Percentiles rank a stretch among this genome's conserved stretches.
Evolutionary conservation across 2,888 invertebrate species (phyloP).

Genomic region (Xanthorhoe spadicearia): DNA sequence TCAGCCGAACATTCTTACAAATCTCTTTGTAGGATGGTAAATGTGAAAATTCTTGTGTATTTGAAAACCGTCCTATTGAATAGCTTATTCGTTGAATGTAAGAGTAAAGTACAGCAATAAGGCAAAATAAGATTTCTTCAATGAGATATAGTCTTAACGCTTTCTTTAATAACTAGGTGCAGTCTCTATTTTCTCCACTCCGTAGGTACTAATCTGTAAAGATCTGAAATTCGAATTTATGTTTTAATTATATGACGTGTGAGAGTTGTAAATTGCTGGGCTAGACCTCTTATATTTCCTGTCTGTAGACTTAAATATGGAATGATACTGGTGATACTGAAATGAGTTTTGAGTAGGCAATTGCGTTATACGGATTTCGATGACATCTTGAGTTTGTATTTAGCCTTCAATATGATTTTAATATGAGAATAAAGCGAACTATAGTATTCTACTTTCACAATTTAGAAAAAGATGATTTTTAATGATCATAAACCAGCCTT

Average conservation of each 20-base stretch:
- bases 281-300: slow-evolving; percentile 3
- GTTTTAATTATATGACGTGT: slow-evolving; percentile 67
- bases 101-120: slow-evolving; percentile 6
- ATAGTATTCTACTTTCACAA: too few species aligned
- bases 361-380: neutral
- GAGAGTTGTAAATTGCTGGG: slow-evolving; percentile 56
- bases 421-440: neutral
- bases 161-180: slow-evolving; percentile 30
- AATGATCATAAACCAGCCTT: neutral
- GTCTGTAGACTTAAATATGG: neutral
- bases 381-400: neutral
- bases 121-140: slow-evolving; percentile 13
- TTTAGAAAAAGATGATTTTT: neutral
- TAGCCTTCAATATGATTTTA: neutral
- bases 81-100: neutral
- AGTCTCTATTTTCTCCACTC: slow-evolving; percentile 22
- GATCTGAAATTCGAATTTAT: slow-evolving; percentile 49
- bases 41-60: too few species aligned
- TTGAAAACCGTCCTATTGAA: too few species aligned
- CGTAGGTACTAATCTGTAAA: slow-evolving; percentile 35
- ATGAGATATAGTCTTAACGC: slow-evolving; percentile 27
- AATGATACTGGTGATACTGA: neutral
- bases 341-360: too few species aligned
- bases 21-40: too few species aligned
- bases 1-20: too few species aligned